These are phyloP conservation scores for Meda fulgida DNA, from an alignment of 2,797 vertebrate genomes.

Conservation along the genomic window DNA sequence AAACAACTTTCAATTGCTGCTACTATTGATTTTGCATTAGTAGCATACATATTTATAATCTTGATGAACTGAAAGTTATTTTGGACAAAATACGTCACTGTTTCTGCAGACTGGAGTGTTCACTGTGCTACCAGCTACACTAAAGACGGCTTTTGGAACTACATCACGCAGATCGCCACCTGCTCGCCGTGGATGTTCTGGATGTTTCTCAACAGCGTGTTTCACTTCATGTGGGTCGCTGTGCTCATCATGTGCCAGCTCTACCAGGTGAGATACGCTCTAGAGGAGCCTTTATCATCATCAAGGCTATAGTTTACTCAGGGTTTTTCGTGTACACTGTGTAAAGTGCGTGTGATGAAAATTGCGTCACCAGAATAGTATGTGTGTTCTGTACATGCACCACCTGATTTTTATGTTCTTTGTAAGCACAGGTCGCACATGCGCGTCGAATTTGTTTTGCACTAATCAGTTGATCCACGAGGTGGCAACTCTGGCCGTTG, in stretches of 20 bases:
- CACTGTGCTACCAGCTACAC: conserved; percentile 93
- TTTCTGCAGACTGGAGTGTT: conserved; percentile 89
- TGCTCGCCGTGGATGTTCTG: conserved; percentile 99
- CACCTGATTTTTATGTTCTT: not conserved
- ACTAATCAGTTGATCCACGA: not conserved
- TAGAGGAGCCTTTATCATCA: not conserved
- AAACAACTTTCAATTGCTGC: not conserved
- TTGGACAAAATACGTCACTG: not conserved
- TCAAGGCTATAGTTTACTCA: not conserved
- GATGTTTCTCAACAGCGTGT: conserved; percentile 99
- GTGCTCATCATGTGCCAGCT: conserved; percentile 99
- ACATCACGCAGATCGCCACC: conserved; percentile 94
- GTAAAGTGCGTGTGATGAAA: not conserved
- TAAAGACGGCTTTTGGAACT: conserved; percentile 97
- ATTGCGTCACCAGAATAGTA: not conserved
- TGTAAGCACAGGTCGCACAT: too few relatives aligned
- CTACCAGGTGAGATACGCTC: conserved; percentile 86
- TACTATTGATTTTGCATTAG: not conserved
- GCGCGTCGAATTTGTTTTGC: not conserved
- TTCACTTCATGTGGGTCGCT: conserved; percentile 99
- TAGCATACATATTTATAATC: not conserved
- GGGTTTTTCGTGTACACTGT: rapidly evolving
- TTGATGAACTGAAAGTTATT: not conserved
- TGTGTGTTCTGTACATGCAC: not conserved
- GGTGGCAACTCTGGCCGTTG: too few relatives aligned